Percentiles rank a stretch among this genome's conserved stretches.
phyloP scores from a whole-genome alignment of 2,113 vertebrate species.

The Maccullochella peelii region DNA sequence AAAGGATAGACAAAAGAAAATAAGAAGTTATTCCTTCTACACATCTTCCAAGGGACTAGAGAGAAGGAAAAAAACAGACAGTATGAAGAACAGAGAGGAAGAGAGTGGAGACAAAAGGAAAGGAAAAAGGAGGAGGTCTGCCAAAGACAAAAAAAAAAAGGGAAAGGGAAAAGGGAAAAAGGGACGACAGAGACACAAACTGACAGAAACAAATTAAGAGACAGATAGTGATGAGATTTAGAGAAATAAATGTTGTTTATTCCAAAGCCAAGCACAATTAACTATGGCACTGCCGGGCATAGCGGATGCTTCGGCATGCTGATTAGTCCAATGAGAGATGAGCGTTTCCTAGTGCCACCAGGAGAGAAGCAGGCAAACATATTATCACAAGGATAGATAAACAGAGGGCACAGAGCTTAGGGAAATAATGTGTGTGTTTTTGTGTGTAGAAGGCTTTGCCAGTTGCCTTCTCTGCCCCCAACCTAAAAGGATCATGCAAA shows the following conservation, averaged over 20 bases:
- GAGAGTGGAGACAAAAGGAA: conserved; percentile 5
- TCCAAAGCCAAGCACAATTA: conserved; percentile 82
- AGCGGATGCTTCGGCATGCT: conserved; percentile 73
- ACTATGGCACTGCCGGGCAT: conserved; percentile 81
- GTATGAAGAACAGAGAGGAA: not conserved
- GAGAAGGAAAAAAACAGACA: not conserved
- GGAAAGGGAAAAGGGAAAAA: not conserved
- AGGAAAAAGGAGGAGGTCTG: conserved; percentile 3
- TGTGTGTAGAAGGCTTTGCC: conserved; percentile 2
- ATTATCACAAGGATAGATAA: conserved; percentile 75
- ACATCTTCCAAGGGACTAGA: not conserved
- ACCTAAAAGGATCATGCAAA: conserved; percentile 26
- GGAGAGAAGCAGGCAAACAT: conserved; percentile 70
- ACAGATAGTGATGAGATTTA: conserved; percentile 69
- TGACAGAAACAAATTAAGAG: conserved; percentile 68
- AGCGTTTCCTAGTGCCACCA: conserved; percentile 75
- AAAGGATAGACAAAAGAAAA: conserved; percentile 17
- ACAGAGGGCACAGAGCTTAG: conserved; percentile 59
- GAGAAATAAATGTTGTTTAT: conserved; percentile 80
- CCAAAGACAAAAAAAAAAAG: not conserved
- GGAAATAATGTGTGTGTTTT: conserved; percentile 35
- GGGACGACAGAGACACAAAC: conserved; percentile 48
- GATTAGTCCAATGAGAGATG: conserved; percentile 82
- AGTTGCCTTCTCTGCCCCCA: not conserved
- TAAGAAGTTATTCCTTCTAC: conserved; percentile 1